A percentile compares a stretch with the other conserved stretches of the same genome.
Conservation (phyloP, 2,113 vertebrate species). For the Gnathonemus longibarbis region DNA sequence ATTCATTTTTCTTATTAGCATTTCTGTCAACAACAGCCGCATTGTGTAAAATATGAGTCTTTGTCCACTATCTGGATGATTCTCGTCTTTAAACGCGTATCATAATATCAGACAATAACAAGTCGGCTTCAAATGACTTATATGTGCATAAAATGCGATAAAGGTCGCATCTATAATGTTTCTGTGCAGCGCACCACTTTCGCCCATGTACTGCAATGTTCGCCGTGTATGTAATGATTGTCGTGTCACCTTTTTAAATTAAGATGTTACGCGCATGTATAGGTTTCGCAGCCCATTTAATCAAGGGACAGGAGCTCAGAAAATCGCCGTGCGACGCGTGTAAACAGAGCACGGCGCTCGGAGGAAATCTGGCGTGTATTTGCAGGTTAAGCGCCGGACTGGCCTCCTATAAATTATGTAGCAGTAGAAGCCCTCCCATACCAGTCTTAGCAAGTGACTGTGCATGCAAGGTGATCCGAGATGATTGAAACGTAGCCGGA, state of each 20-base stretch:
- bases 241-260: background rate
- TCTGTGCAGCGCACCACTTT: background rate
- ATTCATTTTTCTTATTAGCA: background rate
- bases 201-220: background rate
- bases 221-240: background rate
- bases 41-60: background rate
- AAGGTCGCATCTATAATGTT: background rate
- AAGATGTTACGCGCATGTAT: background rate
- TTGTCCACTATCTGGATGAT: background rate
- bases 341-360: background rate
- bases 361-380: background rate
- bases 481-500: conserved; percentile 3
- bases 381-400: background rate
- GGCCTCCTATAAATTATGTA: conserved; percentile 1
- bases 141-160: background rate
- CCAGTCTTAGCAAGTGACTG: background rate
- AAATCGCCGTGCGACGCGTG: background rate
- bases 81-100: background rate
- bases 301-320: background rate
- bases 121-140: background rate
- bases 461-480: background rate
- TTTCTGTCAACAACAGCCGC: background rate
- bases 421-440: background rate
- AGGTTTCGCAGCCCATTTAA: background rate
- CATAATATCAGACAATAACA: background rate